Conservation (phyloP, 2,888 invertebrate genomes). For the Agrotis exclamationis region DNA sequence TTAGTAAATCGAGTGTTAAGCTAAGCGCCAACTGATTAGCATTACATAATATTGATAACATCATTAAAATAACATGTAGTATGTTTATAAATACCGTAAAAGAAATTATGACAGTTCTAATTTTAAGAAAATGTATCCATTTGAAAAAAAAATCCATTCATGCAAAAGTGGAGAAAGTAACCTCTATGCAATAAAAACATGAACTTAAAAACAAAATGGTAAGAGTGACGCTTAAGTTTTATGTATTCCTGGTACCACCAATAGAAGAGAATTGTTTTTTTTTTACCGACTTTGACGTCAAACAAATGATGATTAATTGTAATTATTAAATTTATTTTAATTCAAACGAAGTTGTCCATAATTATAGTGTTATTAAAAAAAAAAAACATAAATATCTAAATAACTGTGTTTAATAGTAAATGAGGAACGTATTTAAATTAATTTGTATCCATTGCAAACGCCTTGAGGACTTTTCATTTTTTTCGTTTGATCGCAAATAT, state of each 20-base stretch:
- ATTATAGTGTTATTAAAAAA: no score
- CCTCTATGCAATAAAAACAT: not conserved
- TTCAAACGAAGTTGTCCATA: no score
- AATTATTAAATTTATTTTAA: no score
- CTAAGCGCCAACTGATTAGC: not conserved
- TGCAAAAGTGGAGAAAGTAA: constrained; percentile 32
- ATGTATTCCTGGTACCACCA: constrained; percentile 36
- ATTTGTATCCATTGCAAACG: no score
- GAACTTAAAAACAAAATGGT: constrained; percentile 1
- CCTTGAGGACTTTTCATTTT: no score
- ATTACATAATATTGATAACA: constrained; percentile 12
- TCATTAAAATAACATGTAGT: constrained; percentile 1
- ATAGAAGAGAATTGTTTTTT: not conserved
- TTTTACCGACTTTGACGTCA: not conserved
- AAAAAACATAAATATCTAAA: no score
- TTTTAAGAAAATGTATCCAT: constrained; percentile 8
- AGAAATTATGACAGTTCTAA: constrained; percentile 4
- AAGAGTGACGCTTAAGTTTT: constrained; percentile 4
- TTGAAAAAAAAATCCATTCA: constrained; percentile 7
- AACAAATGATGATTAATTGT: not conserved
- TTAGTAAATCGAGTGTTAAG: not conserved
- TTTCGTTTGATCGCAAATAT: no score
- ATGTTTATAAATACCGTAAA: not conserved
- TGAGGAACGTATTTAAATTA: no score
- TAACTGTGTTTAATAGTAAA: no score